These are phyloP conservation scores for Cyaniris semiargus DNA, from an alignment of 2,888 invertebrate species.

Conservation along the genomic window DNA sequence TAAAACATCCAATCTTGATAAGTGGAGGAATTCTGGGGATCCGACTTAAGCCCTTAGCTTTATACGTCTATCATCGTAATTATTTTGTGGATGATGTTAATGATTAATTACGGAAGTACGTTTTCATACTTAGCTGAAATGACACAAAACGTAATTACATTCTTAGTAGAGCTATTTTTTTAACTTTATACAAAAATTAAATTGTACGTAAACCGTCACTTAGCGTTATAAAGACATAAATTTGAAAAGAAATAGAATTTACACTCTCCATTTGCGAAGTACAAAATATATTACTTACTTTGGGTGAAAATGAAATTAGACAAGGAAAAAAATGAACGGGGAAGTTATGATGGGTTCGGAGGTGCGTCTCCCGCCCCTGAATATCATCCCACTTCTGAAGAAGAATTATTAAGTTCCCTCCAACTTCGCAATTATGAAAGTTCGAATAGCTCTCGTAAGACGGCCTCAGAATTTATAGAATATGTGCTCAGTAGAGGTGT, in stretches of 20 bases:
- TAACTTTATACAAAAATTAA: too few species aligned
- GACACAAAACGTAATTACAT: background rate
- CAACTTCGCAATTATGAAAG: conserved; percentile 81
- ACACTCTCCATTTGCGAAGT: background rate
- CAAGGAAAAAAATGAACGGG: conserved; percentile 57
- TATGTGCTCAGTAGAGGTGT: conserved; percentile 63
- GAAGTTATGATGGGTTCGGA: conserved; percentile 59
- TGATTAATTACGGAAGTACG: background rate
- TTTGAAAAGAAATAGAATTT: background rate
- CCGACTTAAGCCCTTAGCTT: background rate
- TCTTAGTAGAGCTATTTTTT: too few species aligned
- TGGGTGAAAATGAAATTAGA: conserved; percentile 34
- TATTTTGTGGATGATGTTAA: background rate
- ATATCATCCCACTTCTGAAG: conserved; percentile 79
- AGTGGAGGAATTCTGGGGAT: conserved; percentile 56
- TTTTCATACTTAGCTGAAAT: background rate
- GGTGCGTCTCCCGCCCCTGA: conserved; percentile 69
- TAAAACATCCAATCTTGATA: conserved; percentile 74
- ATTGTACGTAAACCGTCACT: too few species aligned
- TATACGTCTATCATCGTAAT: background rate
- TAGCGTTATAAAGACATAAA: too few species aligned
- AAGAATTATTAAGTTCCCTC: conserved; percentile 80
- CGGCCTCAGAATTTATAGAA: conserved; percentile 79
- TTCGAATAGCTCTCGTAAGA: conserved; percentile 79
- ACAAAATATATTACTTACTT: conserved; percentile 21